Evolutionary conservation across 2,888 invertebrate genomes (phyloP).

Genomic region (Campaea margaritaria): DNA sequence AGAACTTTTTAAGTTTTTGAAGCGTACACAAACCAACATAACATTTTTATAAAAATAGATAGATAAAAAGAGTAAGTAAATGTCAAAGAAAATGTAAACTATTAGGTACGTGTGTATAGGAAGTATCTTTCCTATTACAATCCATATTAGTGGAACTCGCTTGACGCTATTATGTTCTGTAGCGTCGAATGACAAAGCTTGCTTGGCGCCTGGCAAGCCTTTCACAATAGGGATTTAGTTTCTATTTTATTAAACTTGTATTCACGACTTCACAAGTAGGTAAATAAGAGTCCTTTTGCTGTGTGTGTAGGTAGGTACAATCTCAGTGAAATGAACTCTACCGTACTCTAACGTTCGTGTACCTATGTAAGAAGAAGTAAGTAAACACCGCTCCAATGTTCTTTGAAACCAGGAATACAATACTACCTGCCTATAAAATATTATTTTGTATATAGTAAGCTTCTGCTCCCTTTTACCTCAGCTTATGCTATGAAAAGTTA

Average conservation of each 20-base stretch:
- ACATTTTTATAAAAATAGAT: no score
- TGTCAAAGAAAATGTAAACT: no score
- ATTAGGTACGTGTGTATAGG: no score
- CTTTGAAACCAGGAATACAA: not conserved
- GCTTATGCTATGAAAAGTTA: conserved; percentile 15
- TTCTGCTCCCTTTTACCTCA: conserved; percentile 6
- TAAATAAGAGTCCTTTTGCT: conserved; percentile 6
- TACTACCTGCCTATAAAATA: not conserved
- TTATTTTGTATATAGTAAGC: conserved; percentile 6
- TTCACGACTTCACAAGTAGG: not conserved
- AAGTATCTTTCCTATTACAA: conserved; percentile 13
- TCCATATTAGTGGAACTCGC: conserved; percentile 57
- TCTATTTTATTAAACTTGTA: conserved; percentile 18
- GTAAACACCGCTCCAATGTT: not conserved
- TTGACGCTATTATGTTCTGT: conserved; percentile 53
- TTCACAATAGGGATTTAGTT: conserved; percentile 41
- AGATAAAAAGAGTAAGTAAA: no score
- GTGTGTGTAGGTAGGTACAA: not conserved
- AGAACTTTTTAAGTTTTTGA: no score
- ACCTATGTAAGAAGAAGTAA: no score
- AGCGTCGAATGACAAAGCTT: conserved; percentile 70
- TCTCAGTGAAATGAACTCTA: not conserved
- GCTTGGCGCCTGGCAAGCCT: conserved; percentile 55
- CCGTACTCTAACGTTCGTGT: no score
- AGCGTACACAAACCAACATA: no score